Evolutionary conservation across 2,888 invertebrate genomes (phyloP), one percentile per base, ranked within the genome.

Genomic region (Ellobium chinense): DNA sequence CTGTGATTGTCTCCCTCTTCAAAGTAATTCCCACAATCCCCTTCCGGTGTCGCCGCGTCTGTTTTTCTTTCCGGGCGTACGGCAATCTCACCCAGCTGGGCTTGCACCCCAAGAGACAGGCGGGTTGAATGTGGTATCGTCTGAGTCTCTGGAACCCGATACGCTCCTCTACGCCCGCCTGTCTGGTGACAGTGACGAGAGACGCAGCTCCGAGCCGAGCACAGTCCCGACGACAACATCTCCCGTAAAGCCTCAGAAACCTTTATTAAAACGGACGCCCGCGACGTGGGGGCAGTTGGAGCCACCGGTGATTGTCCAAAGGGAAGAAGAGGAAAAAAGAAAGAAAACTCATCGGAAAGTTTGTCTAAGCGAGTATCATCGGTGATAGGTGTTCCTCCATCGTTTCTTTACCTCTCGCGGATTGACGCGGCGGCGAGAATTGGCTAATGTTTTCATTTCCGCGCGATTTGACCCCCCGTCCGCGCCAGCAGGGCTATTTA

Each of bases 381-480:
- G 34, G 34, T 14, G 37, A 66, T 66, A 46, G 46, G 46, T 46
- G 46, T 46, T 46, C 46, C 37, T 37, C 37, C 21, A 37, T n/a
- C 24, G 9, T n/a, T n/a, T 18, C n/a, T n/a, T 37, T 34, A 66
- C 34, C 21, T 34, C 66, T 69, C 5, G 5, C 27, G 29, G 69
- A 1, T 69, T 69, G 69, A 14, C 69, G 69, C 29, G 14, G 21
- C 1, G 29, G 29, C 69, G 39, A 39, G 27, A 68, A 46, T 27
- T 46, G 46, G 68, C 24, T 68, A 68, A 54, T 69, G 46, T 69
- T 69, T 69, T 54, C 27, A 69, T 54, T 69, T 69, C 69, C 69
- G 21, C 14, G 54, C 69, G 29, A 54, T 69, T 69, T 69, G 69
- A 14, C 29, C 7, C 27, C 46, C 29, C 7, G n/a, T 39, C 46